Conservation (phyloP, 1,140 invertebrate species). For the Drosophila triauraria region DNA sequence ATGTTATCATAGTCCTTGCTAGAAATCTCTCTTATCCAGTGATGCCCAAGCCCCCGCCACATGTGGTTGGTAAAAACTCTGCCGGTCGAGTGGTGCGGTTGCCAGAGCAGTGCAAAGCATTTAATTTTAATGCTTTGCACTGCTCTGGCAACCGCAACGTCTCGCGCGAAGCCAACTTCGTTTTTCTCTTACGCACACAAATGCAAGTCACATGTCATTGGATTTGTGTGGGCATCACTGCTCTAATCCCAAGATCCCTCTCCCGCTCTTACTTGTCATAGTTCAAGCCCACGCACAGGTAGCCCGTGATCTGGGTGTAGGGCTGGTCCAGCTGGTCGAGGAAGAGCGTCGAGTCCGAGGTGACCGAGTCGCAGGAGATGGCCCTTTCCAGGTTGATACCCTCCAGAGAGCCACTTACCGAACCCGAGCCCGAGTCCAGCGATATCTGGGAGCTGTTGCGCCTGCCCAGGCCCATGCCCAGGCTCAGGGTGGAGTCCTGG, state of each 20-base stretch:
- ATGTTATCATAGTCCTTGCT: rapidly evolving
- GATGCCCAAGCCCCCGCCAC: no score
- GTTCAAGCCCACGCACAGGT: slow-evolving; percentile 91
- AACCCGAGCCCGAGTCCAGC: slow-evolving; percentile 49
- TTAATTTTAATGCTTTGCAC: no score
- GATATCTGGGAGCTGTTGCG: slow-evolving; percentile 80
- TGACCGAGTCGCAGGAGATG: slow-evolving; percentile 93
- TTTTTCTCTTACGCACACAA: no score
- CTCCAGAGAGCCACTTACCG: slow-evolving; percentile 53
- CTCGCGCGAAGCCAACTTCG: no score
- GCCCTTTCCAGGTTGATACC: slow-evolving; percentile 86
- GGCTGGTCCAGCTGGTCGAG: slow-evolving; percentile 89
- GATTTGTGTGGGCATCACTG: no score
- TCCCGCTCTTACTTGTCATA: slow-evolving; percentile 88
- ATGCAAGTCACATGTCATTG: no score
- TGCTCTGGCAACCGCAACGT: no score
- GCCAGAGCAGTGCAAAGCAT: no score
- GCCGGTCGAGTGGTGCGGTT: no score
- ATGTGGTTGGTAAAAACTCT: no score
- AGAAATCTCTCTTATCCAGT: no score
- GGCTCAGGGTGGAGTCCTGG: slow-evolving; percentile 72
- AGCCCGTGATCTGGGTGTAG: slow-evolving; percentile 89
- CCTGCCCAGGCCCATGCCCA: slow-evolving; percentile 66
- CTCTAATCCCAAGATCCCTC: no score
- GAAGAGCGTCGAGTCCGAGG: slow-evolving; percentile 92